Percentiles rank a stretch among this genome's conserved stretches.
Conservation (phyloP, 2,888 invertebrate species). For the Synergus laeviventris region DNA sequence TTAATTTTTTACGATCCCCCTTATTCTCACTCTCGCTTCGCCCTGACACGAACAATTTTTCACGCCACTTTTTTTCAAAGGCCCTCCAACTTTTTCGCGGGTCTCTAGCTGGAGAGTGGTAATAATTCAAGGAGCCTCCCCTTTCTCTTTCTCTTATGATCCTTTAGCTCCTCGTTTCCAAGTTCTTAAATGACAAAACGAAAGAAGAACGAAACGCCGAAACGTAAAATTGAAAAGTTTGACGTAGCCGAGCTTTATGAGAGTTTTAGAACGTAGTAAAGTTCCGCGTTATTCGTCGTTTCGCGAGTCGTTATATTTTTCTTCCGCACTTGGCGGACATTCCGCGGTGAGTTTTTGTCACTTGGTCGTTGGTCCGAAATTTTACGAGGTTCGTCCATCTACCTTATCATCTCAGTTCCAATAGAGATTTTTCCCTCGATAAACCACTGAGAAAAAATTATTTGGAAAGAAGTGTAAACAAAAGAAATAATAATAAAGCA, state of each 20-base stretch:
- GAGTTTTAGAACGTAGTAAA: constrained; percentile 73
- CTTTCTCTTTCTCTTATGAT: constrained; percentile 42
- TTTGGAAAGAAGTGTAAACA: background rate
- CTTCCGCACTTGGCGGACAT: constrained; percentile 58
- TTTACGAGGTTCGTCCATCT: constrained; percentile 20
- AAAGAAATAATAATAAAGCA: background rate
- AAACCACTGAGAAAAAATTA: background rate
- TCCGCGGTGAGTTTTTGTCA: constrained; percentile 61
- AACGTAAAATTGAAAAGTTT: constrained; percentile 74
- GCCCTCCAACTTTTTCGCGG: constrained; percentile 34
- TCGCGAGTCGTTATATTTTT: constrained; percentile 71
- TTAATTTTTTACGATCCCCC: constrained; percentile 24
- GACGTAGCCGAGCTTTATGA: constrained; percentile 70
- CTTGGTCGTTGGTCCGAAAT: constrained; percentile 53
- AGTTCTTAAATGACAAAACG: constrained; percentile 61
- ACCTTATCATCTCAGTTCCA: constrained; percentile 7
- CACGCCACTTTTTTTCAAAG: constrained; percentile 19
- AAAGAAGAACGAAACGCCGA: constrained; percentile 62
- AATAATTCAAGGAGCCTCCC: constrained; percentile 51
- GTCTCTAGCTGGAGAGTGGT: constrained; percentile 24
- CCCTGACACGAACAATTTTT: constrained; percentile 17
- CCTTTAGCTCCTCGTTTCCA: constrained; percentile 41
- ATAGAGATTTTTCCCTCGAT: background rate
- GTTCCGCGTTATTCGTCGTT: constrained; percentile 70
- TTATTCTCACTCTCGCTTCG: background rate